Conservation (phyloP, 1,140 invertebrate species). For the Brachionus koreanus region DNA sequence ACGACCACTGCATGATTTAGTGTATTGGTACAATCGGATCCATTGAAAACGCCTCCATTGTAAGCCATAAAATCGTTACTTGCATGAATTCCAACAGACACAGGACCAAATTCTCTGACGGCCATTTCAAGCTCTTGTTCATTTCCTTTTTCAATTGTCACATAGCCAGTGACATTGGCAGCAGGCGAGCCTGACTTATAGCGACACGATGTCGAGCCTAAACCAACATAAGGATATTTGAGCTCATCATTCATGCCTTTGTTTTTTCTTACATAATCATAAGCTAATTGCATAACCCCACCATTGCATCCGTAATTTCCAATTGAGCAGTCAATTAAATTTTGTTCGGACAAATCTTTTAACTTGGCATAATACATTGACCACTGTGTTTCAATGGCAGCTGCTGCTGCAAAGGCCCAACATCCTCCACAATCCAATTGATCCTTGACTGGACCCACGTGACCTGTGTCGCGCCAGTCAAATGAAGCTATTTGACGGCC, state of each 20-base stretch:
- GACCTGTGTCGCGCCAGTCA: conserved; percentile 80
- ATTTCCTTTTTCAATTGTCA: not conserved
- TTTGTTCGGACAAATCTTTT: conserved; percentile 12
- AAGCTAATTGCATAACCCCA: conserved; percentile 49
- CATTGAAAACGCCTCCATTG: not conserved
- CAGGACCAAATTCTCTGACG: not conserved
- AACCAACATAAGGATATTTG: conserved; percentile 11
- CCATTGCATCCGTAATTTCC: conserved; percentile 31
- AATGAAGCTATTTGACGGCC: not conserved
- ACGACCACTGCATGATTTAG: conserved; percentile 38
- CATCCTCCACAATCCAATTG: conserved; percentile 59
- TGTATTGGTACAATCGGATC: not conserved
- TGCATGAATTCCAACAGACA: not conserved
- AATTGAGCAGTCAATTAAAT: conserved; percentile 35
- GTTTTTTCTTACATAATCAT: conserved; percentile 64
- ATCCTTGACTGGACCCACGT: conserved; percentile 68
- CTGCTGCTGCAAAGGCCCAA: conserved; percentile 52
- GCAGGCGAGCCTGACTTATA: not conserved
- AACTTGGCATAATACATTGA: not conserved
- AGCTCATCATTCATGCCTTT: not conserved
- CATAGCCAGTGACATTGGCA: not conserved
- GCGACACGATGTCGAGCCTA: not conserved
- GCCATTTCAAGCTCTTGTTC: not conserved
- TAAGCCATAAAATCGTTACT: conserved; percentile 20
- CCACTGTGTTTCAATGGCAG: conserved; percentile 11